Evolutionary conservation across 2,113 vertebrate species (phyloP), one percentile per base, ranked within the genome.

Genomic region (Lepus europaeus): DNA sequence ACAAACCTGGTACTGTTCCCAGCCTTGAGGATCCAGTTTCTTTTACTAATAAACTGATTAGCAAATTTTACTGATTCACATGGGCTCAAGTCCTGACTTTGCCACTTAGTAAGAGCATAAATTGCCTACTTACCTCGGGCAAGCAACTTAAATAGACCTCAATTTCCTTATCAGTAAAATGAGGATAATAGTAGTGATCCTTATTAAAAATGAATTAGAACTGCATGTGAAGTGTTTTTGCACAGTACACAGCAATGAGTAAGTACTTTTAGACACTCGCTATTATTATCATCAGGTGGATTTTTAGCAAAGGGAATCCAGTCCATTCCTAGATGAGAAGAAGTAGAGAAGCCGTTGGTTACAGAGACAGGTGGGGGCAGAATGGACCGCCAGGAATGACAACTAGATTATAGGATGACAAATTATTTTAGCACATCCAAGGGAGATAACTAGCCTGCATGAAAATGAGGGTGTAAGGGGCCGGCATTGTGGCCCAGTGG

Each of bases 1-100:
- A 98, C 98, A 98, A 97, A 96, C 93, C 91, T 97, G 97, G 97
- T 98, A 97, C 98, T 98, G 97, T 97, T 98, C 98, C 93, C 97
- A 98, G 98, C 98, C 98, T 98, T 97, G 96, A 93, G 96, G 96
- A 96, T 96, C 97, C 77, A 91, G 89, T 97, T 98, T 98, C 95
- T 97, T 98, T 98, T 97, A 97, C 97, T 97, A 98, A 98, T 97
- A 97, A 97, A 95, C 31, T 70, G 45, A 56, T 69, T 33, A 33
- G 19, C 33, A 85, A 51, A 85, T 70, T 56, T 69, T 85, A 17
- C 82, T 69, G 33, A 70, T 56, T 69, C 51, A 45, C 19, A 16
- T 70, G 66, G 49, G 31, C 25, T 56, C 13, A 70, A 56, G 20
- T 33, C 20, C 31, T 36, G 66, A 69, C 31, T 70, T 70, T 25